A percentile compares a stretch with the other conserved stretches of the same genome.
These are phyloP conservation scores for Gnathonemus longibarbis DNA, from an alignment of 2,113 vertebrate genomes.

Conservation along the genomic window DNA sequence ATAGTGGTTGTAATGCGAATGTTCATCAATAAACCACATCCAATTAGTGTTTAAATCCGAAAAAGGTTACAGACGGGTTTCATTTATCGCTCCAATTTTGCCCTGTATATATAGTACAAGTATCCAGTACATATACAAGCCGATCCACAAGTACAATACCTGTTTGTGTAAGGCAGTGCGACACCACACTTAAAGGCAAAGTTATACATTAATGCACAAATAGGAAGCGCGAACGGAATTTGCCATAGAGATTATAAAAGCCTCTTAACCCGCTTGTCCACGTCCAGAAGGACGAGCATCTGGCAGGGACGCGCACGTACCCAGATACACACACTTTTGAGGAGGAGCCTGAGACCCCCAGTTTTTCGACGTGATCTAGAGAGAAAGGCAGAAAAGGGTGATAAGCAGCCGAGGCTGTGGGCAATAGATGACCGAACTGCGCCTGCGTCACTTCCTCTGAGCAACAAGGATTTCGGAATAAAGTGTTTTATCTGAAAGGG, in stretches of 20 bases:
- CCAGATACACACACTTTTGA: constrained; percentile 36
- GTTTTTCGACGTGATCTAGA: constrained; percentile 35
- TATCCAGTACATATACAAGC: not conserved
- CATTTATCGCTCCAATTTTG: not conserved
- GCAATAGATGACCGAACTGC: not conserved
- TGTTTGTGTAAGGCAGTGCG: not conserved
- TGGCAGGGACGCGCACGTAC: not conserved
- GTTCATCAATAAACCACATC: not conserved
- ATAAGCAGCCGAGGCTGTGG: constrained; percentile 22
- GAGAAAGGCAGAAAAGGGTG: constrained; percentile 32
- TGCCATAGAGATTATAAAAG: not conserved
- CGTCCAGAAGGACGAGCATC: not conserved
- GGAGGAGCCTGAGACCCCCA: constrained; percentile 52
- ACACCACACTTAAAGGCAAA: not conserved
- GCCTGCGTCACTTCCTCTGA: not conserved
- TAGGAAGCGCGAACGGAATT: not conserved
- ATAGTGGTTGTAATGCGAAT: not conserved
- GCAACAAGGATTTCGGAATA: not conserved
- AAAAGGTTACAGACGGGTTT: not conserved
- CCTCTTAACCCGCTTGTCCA: not conserved
- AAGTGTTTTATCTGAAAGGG: not conserved
- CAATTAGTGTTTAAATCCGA: not conserved
- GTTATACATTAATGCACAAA: not conserved
- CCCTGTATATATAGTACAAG: not conserved
- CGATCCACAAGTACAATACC: not conserved